These are phyloP conservation scores for Trissonchulus latispiculum DNA, from an alignment of 2,888 invertebrate species.

Conservation along the genomic window DNA sequence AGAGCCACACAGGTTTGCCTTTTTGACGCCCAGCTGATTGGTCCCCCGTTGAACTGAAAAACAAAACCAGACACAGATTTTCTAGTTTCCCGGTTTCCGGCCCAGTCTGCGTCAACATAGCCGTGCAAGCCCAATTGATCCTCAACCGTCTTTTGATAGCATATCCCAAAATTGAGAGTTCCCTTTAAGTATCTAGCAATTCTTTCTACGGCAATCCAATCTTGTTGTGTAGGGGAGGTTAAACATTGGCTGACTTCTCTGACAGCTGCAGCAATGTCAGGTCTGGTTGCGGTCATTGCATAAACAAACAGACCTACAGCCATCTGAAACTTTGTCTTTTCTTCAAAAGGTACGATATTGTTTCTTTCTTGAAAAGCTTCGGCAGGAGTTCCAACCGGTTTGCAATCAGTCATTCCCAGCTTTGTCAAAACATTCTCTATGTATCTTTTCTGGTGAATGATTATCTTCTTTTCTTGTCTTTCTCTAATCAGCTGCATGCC, in stretches of 20 bases:
- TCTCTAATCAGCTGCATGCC: no score
- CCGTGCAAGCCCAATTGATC: conserved; percentile 12
- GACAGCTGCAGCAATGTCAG: conserved; percentile 23
- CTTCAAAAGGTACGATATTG: neutral
- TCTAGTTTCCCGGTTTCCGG: conserved; percentile 11
- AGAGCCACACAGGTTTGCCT: no score
- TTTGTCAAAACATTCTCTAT: conserved; percentile 20
- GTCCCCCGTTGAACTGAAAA: no score
- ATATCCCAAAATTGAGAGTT: no score
- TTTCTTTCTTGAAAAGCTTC: conserved; percentile 2
- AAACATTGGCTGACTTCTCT: no score
- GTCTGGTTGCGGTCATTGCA: conserved; percentile 21
- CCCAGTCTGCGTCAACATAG: conserved; percentile 11
- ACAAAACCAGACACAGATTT: no score
- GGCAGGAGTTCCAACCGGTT: conserved; percentile 22
- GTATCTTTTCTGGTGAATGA: conserved; percentile 22
- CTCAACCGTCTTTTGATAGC: neutral
- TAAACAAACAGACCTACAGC: conserved; percentile 18
- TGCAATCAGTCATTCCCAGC: conserved; percentile 21
- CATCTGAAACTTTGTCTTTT: neutral
- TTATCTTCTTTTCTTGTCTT: no score
- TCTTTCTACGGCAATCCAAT: conserved; percentile 20
- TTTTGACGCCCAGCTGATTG: no score
- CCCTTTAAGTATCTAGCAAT: no score
- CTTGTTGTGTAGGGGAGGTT: no score